Evolutionary conservation across 2,113 vertebrate genomes (phyloP), one percentile per base, ranked within the genome.

Genomic region (Procavia capensis): DNA sequence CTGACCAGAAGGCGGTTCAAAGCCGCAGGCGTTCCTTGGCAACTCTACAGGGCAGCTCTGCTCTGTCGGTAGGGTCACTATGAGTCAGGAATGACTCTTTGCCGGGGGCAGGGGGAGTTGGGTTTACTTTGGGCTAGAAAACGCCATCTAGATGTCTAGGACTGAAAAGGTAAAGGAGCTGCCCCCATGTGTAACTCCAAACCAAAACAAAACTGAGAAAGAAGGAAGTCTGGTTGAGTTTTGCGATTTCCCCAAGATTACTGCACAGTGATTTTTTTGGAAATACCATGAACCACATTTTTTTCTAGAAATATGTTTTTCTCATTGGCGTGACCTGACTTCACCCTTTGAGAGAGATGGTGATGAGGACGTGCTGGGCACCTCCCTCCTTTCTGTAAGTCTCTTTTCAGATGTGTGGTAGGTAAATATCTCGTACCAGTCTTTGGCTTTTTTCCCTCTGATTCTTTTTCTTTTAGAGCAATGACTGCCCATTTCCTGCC

Each of bases 121-220:
- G n/a, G n/a, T n/a, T n/a, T n/a, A n/a, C n/a, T n/a, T n/a, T n/a
- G n/a, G n/a, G n/a, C n/a, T n/a, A n/a, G n/a, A n/a, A n/a, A n/a
- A n/a, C n/a, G n/a, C n/a, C n/a, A n/a, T n/a, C n/a, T n/a, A n/a
- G n/a, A n/a, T n/a, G n/a, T 45, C 78, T n/a, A 36, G 66, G 59
- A 14, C 78, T 76, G 31, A 88, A 66, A 83, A 45, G 41, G 68
- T 9, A 76, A 39, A 2, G 13, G 39, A 47, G 36, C 25, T 68
- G 16, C 22, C 76, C 36, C 75, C 6, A 27, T 22, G 19, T 24
- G 34, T 2, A 47, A 82, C 57, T 93, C 17, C 45, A 95, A 92
- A 94, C 61, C 45, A 92, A 94, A 91, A 93, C 68, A 43, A 88
- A 95, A 90, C 59, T 31, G 57, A 84, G 34, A 47, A 95, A 59